Base-by-base conservation (phyloP, 53 echinoderm and acorn worm genomes). In the Stichopus horrens region DNA sequence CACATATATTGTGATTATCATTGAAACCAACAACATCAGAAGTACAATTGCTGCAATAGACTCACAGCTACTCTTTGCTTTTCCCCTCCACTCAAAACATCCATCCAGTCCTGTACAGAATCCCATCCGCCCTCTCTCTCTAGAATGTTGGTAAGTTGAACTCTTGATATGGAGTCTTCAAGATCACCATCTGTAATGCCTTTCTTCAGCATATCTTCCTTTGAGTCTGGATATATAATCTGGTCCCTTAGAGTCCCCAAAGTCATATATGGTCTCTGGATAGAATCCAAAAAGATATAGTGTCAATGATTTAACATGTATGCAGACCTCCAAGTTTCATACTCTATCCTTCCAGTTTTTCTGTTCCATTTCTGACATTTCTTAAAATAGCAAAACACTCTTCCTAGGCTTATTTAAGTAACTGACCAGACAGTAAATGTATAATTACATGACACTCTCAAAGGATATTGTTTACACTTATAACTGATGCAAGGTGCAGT, bases 241-340 rank as follows among this genome's bases (percentile, higher is more conserved):
- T 99, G 99, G 71, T 99, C 99, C 53, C 99, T 88, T 4, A 99
- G 86, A 9, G 99, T 99, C n/a, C 99, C 99, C 4, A 99, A 90
- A 23, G 99, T 99, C 99, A 99, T 99, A 92, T 99, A 99, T 11
- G 99, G 99, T 76, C 99, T 93, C 99, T 99, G 68, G 6, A 88
- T 77, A 83, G 6, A 53, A 88, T 16, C 11, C 18, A 86, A 18
- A 71, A 37, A 37, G 37, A 37, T 37, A 2, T 37, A 37, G 37
- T 37, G 37, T 37, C 37, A 37, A 37, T 37, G 37, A 37, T 37
- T 37, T 37, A 37, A 37, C 37, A 2, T 37, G 37, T 2, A 37
- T 37, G 37, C 37, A 37, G 37, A 37, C 37, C 37, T 37, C 37
- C 37, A 0, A 37, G 37, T 37, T 37, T 37, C 37, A 37, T 37